These are phyloP conservation scores for Leucophenga montana DNA, from an alignment of 2,888 invertebrate genomes.

Conservation along the genomic window DNA sequence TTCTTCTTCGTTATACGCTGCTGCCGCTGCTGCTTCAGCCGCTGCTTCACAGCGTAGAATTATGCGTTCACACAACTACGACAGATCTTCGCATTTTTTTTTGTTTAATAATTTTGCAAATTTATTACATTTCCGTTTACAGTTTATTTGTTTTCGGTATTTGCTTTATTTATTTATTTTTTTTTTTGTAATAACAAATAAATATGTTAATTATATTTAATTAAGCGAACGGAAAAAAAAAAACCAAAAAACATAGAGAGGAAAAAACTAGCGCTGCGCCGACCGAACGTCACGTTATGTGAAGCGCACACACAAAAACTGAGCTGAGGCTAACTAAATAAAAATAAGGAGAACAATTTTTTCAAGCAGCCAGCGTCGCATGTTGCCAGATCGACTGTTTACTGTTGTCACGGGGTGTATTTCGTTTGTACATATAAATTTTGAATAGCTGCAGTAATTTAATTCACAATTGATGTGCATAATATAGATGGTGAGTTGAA, in stretches of 20 bases:
- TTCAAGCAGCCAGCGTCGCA: not conserved
- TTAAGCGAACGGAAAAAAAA: constrained; percentile 6
- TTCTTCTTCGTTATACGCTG: too few relatives aligned
- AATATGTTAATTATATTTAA: not conserved
- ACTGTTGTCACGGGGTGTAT: too few relatives aligned
- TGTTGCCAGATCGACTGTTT: constrained; percentile 5
- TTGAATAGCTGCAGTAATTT: not conserved
- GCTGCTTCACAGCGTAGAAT: too few relatives aligned
- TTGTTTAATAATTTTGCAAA: not conserved
- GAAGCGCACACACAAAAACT: constrained; percentile 17
- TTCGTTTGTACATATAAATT: not conserved
- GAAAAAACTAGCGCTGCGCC: constrained; percentile 3
- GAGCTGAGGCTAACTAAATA: not conserved
- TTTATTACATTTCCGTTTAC: not conserved
- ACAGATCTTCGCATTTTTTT: not conserved
- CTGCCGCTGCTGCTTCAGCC: too few relatives aligned
- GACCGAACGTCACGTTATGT: constrained; percentile 14
- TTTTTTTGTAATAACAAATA: constrained; percentile 4
- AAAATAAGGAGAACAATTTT: constrained; percentile 5
- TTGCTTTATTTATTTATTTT: not conserved
- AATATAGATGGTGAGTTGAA: too few relatives aligned
- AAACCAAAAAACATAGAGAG: constrained; percentile 7
- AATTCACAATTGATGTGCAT: too few relatives aligned
- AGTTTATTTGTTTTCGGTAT: not conserved
- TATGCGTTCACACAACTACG: too few relatives aligned